These are phyloP conservation scores for Azemiops feae DNA, from an alignment of 2,113 vertebrate genomes.

Conservation along the genomic window DNA sequence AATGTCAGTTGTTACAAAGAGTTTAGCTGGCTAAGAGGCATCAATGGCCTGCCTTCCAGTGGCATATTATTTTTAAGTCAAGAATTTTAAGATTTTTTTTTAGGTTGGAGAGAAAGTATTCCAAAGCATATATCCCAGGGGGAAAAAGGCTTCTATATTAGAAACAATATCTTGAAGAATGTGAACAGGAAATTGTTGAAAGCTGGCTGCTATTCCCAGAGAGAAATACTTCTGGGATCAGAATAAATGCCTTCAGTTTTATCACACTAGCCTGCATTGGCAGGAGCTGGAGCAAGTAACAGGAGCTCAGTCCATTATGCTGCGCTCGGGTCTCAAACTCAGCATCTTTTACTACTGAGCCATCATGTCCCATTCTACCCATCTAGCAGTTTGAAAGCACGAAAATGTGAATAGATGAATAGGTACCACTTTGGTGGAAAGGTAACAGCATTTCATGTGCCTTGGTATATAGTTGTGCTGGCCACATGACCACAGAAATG, in stretches of 20 bases:
- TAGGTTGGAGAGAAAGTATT: not conserved
- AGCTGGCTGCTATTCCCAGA: not conserved
- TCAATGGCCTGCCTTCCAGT: not conserved
- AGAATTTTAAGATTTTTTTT: not conserved
- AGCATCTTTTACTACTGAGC: not conserved
- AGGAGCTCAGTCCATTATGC: not conserved
- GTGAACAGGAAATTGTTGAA: not conserved
- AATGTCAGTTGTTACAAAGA: constrained; percentile 10
- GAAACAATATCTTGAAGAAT: not conserved
- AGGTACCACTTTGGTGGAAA: not conserved
- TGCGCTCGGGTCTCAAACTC: not conserved
- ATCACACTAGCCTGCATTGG: not conserved
- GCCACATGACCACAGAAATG: not conserved
- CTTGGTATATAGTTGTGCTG: not conserved
- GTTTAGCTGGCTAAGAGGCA: not conserved
- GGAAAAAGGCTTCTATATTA: fast-evolving
- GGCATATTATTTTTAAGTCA: not conserved
- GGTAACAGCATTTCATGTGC: not conserved
- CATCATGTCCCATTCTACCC: not conserved
- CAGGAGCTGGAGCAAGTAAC: not conserved
- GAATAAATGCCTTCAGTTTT: not conserved
- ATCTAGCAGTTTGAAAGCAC: not conserved
- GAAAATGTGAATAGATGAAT: not conserved
- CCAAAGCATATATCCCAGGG: not conserved
- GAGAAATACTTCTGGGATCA: not conserved